phyloP scores from a whole-genome alignment of 2,888 invertebrate species.

The Yponomeuta sedellus region DNA sequence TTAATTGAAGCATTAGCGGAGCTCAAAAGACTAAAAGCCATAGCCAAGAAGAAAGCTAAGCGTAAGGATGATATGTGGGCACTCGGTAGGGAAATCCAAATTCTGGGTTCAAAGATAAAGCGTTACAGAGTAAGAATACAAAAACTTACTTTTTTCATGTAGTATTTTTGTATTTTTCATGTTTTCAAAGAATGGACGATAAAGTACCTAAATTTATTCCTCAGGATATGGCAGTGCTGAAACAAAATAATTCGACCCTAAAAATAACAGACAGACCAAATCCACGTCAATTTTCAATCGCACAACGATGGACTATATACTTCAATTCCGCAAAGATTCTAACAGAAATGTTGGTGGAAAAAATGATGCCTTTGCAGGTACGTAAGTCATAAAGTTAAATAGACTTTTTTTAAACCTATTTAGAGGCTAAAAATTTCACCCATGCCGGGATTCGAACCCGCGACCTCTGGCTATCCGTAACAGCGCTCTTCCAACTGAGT shows the following conservation, averaged over 20 bases:
- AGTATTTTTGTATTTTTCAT: too few species aligned
- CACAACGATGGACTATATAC: constrained; percentile 51
- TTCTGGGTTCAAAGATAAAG: constrained; percentile 29
- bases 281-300: constrained; percentile 25
- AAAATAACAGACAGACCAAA: constrained; percentile 26
- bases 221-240: constrained; percentile 36
- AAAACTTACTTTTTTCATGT: too few species aligned
- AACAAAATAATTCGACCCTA: constrained; percentile 20
- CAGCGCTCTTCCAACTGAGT: too few species aligned
- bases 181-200: too few species aligned
- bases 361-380: constrained; percentile 41
- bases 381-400: constrained; percentile 5
- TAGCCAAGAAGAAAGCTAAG: constrained; percentile 9
- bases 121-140: constrained; percentile 39
- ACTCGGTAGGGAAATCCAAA: constrained; percentile 24
- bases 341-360: constrained; percentile 26
- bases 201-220: constrained; percentile 16
- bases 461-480: too few species aligned
- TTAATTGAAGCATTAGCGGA: constrained; percentile 27
- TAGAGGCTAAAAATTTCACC: too few species aligned
- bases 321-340: constrained; percentile 42
- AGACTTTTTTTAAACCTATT: too few species aligned
- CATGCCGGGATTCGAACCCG: too few species aligned
- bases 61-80: background rate
- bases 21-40: constrained; percentile 29